Percentiles rank a stretch among this genome's conserved stretches.
Conservation (phyloP, 2,113 vertebrate genomes). For the Sigmodon hispidus region DNA sequence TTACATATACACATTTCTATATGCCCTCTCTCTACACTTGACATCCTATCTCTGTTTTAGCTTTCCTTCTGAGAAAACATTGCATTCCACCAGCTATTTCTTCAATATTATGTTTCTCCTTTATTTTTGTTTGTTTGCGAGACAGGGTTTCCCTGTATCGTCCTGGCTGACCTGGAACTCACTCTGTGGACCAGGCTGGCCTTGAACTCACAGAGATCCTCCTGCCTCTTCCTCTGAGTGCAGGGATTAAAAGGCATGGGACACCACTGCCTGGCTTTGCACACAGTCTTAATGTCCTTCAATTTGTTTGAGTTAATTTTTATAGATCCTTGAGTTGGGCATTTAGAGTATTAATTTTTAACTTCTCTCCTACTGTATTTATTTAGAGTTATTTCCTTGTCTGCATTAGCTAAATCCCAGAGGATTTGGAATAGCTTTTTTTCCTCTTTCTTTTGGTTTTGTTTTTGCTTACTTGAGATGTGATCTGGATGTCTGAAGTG, state of each 20-base stretch:
- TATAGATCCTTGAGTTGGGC: neutral
- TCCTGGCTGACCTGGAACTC: neutral
- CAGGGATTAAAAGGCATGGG: neutral
- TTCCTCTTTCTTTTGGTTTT: neutral
- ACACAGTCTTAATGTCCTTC: neutral
- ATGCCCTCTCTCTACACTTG: neutral
- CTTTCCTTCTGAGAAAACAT: neutral
- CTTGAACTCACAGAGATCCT: neutral
- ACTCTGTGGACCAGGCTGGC: neutral
- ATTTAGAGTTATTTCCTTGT: neutral
- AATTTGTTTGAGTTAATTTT: neutral
- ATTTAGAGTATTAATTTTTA: neutral
- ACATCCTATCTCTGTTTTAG: neutral
- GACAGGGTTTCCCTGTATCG: no score
- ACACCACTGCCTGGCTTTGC: no score
- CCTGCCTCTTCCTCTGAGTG: neutral
- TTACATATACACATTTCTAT: neutral
- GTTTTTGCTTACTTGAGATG: neutral
- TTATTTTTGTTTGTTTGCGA: no score
- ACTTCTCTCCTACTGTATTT: neutral
- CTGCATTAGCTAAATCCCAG: neutral
- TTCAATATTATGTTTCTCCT: neutral
- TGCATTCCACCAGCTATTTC: neutral
- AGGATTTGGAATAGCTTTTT: neutral
- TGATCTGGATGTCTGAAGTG: neutral